phyloP scores from a whole-genome alignment of 1,140 invertebrate genomes.

The Hermatobates lingyangjiaoensis region DNA sequence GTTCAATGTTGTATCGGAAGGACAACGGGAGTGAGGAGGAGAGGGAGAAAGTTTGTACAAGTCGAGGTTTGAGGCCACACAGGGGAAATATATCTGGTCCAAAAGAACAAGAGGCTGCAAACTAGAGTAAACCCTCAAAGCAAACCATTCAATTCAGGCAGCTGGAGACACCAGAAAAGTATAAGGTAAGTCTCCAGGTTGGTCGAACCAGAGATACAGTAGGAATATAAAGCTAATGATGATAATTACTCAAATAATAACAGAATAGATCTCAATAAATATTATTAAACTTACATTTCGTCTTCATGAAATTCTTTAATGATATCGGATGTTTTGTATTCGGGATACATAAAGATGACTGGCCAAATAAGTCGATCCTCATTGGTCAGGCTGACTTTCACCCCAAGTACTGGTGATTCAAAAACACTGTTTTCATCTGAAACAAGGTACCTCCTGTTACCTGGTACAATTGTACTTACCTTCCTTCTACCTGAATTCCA shows the following conservation, averaged over 20 bases:
- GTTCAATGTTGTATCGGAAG: no score
- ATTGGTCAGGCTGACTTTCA: conserved; percentile 35
- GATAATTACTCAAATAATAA: not conserved
- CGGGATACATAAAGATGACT: conserved; percentile 64
- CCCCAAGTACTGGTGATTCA: not conserved
- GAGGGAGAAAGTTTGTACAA: no score
- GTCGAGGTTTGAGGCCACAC: no score
- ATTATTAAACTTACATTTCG: conserved; percentile 35
- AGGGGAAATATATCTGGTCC: no score
- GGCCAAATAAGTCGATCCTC: conserved; percentile 52
- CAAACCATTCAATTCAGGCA: not conserved
- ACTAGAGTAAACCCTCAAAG: not conserved
- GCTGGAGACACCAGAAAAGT: not conserved
- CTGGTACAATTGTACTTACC: no score
- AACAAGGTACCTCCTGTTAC: no score
- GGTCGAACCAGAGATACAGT: not conserved
- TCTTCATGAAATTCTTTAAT: conserved; percentile 53
- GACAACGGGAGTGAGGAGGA: no score
- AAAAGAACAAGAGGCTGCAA: not conserved
- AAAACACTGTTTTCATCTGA: no score
- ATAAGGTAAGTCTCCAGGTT: no score
- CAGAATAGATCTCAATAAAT: not conserved
- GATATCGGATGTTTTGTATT: conserved; percentile 49
- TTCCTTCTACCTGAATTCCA: no score
- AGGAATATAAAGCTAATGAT: no score